Base-by-base conservation (phyloP, 2,888 invertebrate genomes). In the Nemapogon koenigi region DNA sequence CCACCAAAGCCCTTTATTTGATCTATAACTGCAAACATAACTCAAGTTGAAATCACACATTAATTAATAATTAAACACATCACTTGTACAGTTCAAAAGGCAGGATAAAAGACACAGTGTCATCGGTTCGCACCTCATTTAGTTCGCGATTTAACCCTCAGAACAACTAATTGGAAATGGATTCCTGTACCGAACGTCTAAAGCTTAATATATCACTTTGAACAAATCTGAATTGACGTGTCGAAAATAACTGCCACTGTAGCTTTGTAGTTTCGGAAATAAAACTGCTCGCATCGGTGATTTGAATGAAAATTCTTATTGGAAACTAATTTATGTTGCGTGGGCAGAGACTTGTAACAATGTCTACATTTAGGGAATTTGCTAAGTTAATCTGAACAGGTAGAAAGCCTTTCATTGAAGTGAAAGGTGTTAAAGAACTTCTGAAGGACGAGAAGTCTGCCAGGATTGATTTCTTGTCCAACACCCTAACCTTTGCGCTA, bases 121-220 rank as follows among this genome's bases (percentile, higher is more conserved):
- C 59, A 59, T 63, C 57, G 57, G 63, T 68, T 69, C 59, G 57
- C 65, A 67, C 62, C 54, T 61, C 66, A 65, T 66, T 64, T 62
- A 59, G 52, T 52, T 46, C 50, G 52, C 39, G 19, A 61, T 66
- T 60, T 61, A 59, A 58, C 59, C 17, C 19, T 33, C 19, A 13
- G 19, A 11, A 15, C 33, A 27, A 56, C 59, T 63, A 66, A 66
- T 67, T 69, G 60, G 62, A 57, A 62, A 62, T 57, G 59, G 54
- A 61, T 63, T 57, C 57, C 57, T 54, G 55, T 3, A 3, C 37
- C 4, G 28, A 33, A 33, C 16, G 16, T 4, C 33, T 19, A 18
- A 33, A 28, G n/a, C n/a, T n/a, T 28, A 28, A 33, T 33, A 33
- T n/a, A 33, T 33, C 33, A 33, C 16, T 33, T 33, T 7, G 31